Conservation (phyloP, 1,140 invertebrate genomes). For the Lasioglossum baleicum region DNA sequence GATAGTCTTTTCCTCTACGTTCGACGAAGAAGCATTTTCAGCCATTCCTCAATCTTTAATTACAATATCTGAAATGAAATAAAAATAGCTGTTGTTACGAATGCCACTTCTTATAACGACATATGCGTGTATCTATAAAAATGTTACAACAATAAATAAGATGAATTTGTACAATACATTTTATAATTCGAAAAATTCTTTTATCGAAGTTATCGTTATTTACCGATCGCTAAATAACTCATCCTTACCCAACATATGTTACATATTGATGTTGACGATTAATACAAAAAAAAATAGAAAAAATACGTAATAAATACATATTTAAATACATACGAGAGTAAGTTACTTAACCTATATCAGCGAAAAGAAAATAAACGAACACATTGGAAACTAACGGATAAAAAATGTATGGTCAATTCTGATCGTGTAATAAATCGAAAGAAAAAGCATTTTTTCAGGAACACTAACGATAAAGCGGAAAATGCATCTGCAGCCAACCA, state of each 20-base stretch:
- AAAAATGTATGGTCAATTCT: neutral
- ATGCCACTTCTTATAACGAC: neutral
- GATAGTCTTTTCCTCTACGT: constrained; percentile 61
- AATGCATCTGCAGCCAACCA: constrained; percentile 33
- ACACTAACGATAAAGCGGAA: constrained; percentile 36
- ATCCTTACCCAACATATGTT: neutral
- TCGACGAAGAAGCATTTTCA: constrained; percentile 69
- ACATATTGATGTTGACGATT: neutral
- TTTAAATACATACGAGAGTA: neutral
- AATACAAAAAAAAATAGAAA: neutral
- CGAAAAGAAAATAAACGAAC: neutral
- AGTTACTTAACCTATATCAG: constrained; percentile 32
- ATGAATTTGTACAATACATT: neutral
- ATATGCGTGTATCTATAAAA: neutral
- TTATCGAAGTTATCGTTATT: neutral
- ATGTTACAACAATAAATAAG: neutral
- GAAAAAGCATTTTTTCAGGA: neutral
- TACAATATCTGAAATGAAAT: constrained; percentile 48
- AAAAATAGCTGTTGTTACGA: constrained; percentile 1
- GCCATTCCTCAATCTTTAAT: constrained; percentile 65
- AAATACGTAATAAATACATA: no score
- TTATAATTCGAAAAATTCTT: neutral
- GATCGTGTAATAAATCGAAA: neutral
- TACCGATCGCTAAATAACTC: neutral
- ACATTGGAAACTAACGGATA: neutral